Conservation (phyloP, 2,113 vertebrate species). For the Tautogolabrus adspersus region DNA sequence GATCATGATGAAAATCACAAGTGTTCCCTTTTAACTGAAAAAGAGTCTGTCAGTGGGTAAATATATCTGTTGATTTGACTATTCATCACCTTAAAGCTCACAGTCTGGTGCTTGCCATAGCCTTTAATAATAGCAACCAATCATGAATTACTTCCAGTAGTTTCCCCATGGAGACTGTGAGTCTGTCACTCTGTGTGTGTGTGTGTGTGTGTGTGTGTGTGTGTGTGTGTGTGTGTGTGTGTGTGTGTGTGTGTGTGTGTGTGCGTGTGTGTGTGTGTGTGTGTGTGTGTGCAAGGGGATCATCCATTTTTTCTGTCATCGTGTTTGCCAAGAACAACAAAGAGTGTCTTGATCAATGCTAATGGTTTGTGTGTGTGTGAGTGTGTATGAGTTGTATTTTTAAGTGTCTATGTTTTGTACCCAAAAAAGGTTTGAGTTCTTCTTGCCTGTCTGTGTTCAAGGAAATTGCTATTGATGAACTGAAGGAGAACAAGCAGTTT, state of each 20-base stretch:
- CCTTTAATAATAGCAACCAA: constrained; percentile 51
- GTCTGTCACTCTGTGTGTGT: constrained; percentile 33
- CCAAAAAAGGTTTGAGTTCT: constrained; percentile 1
- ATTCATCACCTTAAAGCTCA: constrained; percentile 35
- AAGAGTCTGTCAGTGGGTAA: constrained; percentile 13
- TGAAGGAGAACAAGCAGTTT: constrained; percentile 10
- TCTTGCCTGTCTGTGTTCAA: constrained; percentile 41
- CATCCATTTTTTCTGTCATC: constrained; percentile 46
- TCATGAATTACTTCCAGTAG: constrained; percentile 49
- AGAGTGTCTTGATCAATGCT: constrained; percentile 44
- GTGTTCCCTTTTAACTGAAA: constrained; percentile 45
- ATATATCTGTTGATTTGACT: constrained; percentile 50
- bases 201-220: background rate
- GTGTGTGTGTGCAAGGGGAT: constrained; percentile 3
- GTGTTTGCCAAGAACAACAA: constrained; percentile 42
- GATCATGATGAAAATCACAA: constrained; percentile 22
- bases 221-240: too few species aligned
- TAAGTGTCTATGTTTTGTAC: constrained; percentile 13
- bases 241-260: too few species aligned
- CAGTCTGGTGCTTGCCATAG: constrained; percentile 36
- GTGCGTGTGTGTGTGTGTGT: too few species aligned
- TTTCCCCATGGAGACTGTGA: constrained; percentile 19
- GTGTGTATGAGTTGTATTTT: background rate
- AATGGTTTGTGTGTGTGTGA: constrained; percentile 25
- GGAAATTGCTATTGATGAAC: constrained; percentile 65